Base-by-base conservation (phyloP, 2,888 invertebrate genomes). In the Falcaria lacertinaria region DNA sequence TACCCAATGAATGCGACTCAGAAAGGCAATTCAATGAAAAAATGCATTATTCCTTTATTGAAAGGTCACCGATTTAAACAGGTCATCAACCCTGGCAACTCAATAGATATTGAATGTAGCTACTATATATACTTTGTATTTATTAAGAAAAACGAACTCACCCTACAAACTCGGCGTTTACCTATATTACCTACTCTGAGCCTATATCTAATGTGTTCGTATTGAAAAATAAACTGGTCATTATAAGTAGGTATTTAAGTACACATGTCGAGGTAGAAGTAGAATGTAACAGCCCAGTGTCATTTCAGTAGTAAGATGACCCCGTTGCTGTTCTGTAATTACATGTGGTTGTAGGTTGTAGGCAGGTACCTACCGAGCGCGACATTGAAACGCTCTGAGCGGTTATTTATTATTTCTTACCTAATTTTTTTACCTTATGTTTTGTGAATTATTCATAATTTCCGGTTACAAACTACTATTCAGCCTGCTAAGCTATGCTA, bases 221-320 rank as follows among this genome's bases (percentile, higher is more conserved):
- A 41, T 43, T 41, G 48, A 43, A 48, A 33, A 43, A 38, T 40
- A 37, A 39, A 8, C 43, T 51, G 43, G 44, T 42, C 43, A 39
- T 45, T 40, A 43, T 37, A 33, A 39, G 47, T 37, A 33, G 5
- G 5, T 19, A 19, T 19, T 4, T 19, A 19, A 48, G 38, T 39
- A 44, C 42, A 42, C 44, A 50, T 50, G 45, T 56, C 56, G 53
- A 45, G 42, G 43, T 49, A 50, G 42, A 41, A 43, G 50, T n/a
- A 43, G 25, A 45, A 57, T 46, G 40, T 47, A 50, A 43, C 55
- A 51, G 57, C 54, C 64, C 67, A 60, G 57, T 61, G 62, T 53
- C 61, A 52, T 47, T 50, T 34, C 38, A 43, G 56, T 56, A 45
- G 41, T 46, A 40, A 38, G 28, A 13, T 44, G 62, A 61, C 56